These are phyloP conservation scores for Brachypalpus laphriformis DNA, from an alignment of 2,888 invertebrate genomes.

Conservation along the genomic window DNA sequence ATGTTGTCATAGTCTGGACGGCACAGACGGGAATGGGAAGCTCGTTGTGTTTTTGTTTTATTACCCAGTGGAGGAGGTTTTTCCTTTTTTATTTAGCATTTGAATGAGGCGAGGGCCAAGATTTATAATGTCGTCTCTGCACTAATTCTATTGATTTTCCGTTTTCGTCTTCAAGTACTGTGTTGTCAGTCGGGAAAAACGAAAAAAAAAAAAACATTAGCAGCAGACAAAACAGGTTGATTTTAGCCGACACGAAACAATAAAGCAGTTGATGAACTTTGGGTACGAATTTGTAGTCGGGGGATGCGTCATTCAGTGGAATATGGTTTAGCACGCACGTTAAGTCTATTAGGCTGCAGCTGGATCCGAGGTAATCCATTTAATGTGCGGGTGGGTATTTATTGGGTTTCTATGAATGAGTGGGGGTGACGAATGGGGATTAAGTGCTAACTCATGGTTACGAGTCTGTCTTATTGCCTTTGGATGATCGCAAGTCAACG, in stretches of 20 bases:
- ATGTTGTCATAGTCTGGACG: slow-evolving; percentile 21
- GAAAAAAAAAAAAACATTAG: not conserved
- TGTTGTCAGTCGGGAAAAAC: not conserved
- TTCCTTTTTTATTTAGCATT: slow-evolving; percentile 25
- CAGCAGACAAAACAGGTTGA: not conserved
- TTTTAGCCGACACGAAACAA: slow-evolving; percentile 11
- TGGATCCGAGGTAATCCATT: not conserved
- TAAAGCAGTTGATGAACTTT: slow-evolving; percentile 21
- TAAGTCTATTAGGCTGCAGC: not conserved
- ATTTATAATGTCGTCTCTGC: slow-evolving; percentile 1
- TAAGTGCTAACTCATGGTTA: not conserved
- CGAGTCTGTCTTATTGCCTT: too few relatives aligned
- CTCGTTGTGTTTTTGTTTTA: slow-evolving; percentile 24
- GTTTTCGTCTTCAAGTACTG: not conserved
- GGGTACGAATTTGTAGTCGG: not conserved
- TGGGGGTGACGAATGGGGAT: not conserved
- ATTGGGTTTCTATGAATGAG: not conserved
- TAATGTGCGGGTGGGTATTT: not conserved
- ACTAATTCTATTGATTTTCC: slow-evolving; percentile 37
- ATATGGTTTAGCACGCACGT: not conserved
- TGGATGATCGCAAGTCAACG: too few relatives aligned
- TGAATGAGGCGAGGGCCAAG: not conserved
- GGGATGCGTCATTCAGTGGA: not conserved
- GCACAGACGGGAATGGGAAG: too few relatives aligned
- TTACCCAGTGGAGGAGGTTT: not conserved